These are phyloP conservation scores for Dynastes grantii DNA, from an alignment of 2,888 invertebrate species.

Conservation along the genomic window DNA sequence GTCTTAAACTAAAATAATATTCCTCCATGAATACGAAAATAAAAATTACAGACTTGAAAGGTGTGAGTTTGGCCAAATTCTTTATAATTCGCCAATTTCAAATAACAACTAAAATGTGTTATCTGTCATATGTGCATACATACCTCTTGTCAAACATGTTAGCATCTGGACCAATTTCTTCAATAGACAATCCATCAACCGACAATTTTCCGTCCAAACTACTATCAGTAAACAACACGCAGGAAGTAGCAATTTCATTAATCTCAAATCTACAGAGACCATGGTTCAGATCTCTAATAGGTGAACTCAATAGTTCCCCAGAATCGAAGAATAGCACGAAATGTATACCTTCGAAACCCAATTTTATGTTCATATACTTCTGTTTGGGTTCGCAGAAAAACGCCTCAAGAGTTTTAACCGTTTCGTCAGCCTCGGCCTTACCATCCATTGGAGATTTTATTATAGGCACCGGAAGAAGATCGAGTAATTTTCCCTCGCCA, in stretches of 20 bases:
- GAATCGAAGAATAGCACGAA: constrained; percentile 82
- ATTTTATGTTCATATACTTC: constrained; percentile 75
- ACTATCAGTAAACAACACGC: constrained; percentile 79
- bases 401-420: constrained; percentile 80
- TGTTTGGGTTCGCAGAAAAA: constrained; percentile 81
- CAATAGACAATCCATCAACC: constrained; percentile 79
- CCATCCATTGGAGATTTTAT: constrained; percentile 59
- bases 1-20: too few species aligned
- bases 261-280: constrained; percentile 81
- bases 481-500: constrained; percentile 75
- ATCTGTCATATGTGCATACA: constrained; percentile 53
- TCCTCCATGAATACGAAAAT: neutral
- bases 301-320: constrained; percentile 83
- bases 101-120: constrained; percentile 8
- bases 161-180: constrained; percentile 83
- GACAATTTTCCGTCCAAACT: constrained; percentile 81
- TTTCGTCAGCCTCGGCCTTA: constrained; percentile 60
- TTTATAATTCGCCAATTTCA: too few species aligned
- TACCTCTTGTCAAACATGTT: constrained; percentile 76
- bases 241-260: constrained; percentile 77
- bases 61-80: too few species aligned
- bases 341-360: constrained; percentile 81
- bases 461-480: constrained; percentile 64
- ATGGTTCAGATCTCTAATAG: constrained; percentile 81
- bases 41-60: neutral